Percentiles rank a stretch among this genome's conserved stretches.
phyloP scores from a whole-genome alignment of 2,888 invertebrate species.

The Cosmopolites sordidus region DNA sequence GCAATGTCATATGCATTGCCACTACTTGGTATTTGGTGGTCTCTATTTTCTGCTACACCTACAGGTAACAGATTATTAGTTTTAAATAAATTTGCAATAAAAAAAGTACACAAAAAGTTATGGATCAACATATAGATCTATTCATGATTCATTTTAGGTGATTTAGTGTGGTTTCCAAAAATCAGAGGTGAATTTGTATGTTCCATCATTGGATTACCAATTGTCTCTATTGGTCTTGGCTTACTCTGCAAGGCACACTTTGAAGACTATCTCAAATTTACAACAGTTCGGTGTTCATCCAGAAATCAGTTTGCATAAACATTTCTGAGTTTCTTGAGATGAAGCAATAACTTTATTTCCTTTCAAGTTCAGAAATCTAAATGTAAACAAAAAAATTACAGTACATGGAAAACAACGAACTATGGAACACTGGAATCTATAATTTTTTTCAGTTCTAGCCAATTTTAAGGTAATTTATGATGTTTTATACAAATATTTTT shows the following conservation, averaged over 20 bases:
- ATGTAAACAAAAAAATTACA: no score
- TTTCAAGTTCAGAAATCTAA: no score
- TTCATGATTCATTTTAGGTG: constrained; percentile 48
- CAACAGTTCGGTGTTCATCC: constrained; percentile 10
- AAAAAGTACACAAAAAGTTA: not conserved
- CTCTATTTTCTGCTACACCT: constrained; percentile 51
- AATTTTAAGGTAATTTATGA: no score
- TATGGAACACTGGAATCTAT: no score
- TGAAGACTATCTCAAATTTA: constrained; percentile 44
- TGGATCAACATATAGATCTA: no score
- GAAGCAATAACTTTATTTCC: no score
- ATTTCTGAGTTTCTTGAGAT: not conserved
- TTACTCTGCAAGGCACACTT: constrained; percentile 54
- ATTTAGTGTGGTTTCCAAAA: constrained; percentile 54
- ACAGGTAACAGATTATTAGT: constrained; percentile 29
- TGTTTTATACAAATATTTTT: no score
- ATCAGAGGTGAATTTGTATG: constrained; percentile 60
- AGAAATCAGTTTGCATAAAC: constrained; percentile 6
- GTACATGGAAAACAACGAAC: no score
- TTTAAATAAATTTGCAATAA: constrained; percentile 2
- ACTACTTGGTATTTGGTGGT: constrained; percentile 57
- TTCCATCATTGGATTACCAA: constrained; percentile 56
- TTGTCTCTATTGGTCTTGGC: constrained; percentile 53
- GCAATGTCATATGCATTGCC: constrained; percentile 53
- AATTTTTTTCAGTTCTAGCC: no score